phyloP scores from a whole-genome alignment of 2,888 invertebrate genomes.

The Ochropleura plecta region DNA sequence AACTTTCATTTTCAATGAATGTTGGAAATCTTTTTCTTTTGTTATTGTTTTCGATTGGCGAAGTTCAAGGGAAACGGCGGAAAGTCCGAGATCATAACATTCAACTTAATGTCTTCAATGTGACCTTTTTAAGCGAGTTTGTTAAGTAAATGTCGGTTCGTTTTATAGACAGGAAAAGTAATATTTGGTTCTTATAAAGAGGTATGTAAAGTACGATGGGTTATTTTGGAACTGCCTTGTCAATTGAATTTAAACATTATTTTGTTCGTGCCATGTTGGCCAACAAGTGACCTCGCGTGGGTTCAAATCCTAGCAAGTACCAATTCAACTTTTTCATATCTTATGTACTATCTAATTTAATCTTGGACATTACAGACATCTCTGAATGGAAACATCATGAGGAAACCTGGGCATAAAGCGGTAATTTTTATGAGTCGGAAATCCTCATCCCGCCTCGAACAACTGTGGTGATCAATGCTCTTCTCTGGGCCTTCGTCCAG shows the following conservation, averaged over 20 bases:
- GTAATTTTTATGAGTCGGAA: too few species aligned
- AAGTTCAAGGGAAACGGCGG: slow-evolving; percentile 75
- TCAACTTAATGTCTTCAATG: slow-evolving; percentile 57
- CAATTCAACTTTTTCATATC: too few species aligned
- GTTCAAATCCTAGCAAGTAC: too few species aligned
- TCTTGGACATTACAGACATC: too few species aligned
- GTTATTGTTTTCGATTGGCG: slow-evolving; percentile 88
- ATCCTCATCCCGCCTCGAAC: too few species aligned
- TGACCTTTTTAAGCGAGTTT: slow-evolving; percentile 55
- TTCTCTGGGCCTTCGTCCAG: too few species aligned
- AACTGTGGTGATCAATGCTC: too few species aligned
- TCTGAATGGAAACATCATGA: too few species aligned
- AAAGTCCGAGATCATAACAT: slow-evolving; percentile 57
- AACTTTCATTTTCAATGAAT: slow-evolving; percentile 88
- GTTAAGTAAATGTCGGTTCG: slow-evolving; percentile 43
- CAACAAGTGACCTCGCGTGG: too few species aligned
- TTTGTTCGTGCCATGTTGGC: not conserved
- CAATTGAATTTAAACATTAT: not conserved
- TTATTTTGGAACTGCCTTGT: not conserved
- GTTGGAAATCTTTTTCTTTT: slow-evolving; percentile 87
- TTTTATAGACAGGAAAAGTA: slow-evolving; percentile 47
- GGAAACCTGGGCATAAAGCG: too few species aligned
- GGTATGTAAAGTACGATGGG: not conserved
- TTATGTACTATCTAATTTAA: too few species aligned
- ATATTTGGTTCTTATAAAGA: slow-evolving; percentile 26